Base-by-base conservation (phyloP, 2,797 vertebrate species). In the Brachymystax lenok region DNA sequence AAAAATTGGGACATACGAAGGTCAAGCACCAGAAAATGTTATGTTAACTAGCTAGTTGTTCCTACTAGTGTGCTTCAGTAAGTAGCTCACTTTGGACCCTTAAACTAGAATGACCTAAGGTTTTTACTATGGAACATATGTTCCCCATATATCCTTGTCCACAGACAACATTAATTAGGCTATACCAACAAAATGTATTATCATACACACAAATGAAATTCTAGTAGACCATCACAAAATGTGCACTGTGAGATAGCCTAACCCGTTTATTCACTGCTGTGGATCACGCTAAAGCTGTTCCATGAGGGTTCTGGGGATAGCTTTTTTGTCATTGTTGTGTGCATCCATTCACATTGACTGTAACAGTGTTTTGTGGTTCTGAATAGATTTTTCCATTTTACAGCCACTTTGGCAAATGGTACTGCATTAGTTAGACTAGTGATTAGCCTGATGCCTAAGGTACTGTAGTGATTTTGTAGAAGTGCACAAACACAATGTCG, bases 1-100 rank as follows among this genome's bases (percentile, higher is more conserved):
- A 79, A 68, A 50, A 72, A 67, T 71, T 82, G 86, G 81, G 76
- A 66, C 80, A 83, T 10, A 81, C 54, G 3, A 73, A 81, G 74
- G 78, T 81, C 78, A 82, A 30, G 8, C 56, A 73, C 56, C 77
- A 70, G 33, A 61, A 52, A 24, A 28, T 50, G 24, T 67, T 33
- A 61, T 61, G 5, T 28, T 33, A 28, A 21, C 21, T 54, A 10
- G 7, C 19, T 40, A 12, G 72, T 77, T 75, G 54, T 71, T 80
- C 24, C 77, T 71, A 74, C 2, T 63, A 82, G 40, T 46, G 76
- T 79, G 16, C 12, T 63, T 46, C 1, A 0, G 52, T 79, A 33
- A 84, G 80, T 73, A 56, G 54, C 7, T 27, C 13, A 67, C 54
- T 66, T 63, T 16, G 0, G 67, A 16, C 10, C 66, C 19, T 67